Percentiles rank a stretch among this genome's conserved stretches.
Conservation (phyloP, 2,888 invertebrate species). For the Germaria angustata region DNA sequence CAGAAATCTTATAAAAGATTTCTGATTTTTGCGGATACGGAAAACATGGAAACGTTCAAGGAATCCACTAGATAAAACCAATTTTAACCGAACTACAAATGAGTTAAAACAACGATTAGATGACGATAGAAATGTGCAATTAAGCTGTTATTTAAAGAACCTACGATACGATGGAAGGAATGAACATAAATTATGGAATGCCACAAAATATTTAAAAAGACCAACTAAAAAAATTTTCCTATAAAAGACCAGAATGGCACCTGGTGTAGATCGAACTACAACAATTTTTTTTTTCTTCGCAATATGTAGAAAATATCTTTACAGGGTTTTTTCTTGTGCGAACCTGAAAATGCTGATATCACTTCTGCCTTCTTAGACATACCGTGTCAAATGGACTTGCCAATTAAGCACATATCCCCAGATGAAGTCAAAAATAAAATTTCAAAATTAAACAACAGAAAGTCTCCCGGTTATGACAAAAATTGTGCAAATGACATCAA, state of each 20-base stretch:
- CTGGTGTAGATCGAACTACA: slow-evolving; percentile 6
- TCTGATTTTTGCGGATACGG: slow-evolving; percentile 29
- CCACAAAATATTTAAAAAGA: neutral
- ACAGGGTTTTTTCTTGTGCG: neutral
- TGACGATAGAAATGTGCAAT: no score
- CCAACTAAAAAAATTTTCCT: neutral
- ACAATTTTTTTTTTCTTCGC: neutral
- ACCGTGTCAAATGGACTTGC: no score
- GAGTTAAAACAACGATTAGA: no score
- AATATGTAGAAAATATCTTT: neutral
- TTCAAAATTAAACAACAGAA: neutral
- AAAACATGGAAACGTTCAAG: slow-evolving; percentile 38
- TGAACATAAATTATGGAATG: no score
- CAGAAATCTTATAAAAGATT: slow-evolving; percentile 4
- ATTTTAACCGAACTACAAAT: no score
- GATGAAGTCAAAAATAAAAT: neutral
- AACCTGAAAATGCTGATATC: no score
- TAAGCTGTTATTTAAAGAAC: neutral
- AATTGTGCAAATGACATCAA: neutral
- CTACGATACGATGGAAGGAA: neutral
- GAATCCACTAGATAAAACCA: slow-evolving; percentile 37
- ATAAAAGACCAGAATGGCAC: slow-evolving; percentile 2
- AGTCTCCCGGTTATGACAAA: no score
- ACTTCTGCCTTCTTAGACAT: neutral
- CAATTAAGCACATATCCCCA: neutral